Conservation (phyloP, 1,140 invertebrate genomes). For the Lordiphosa clarofinis region DNA sequence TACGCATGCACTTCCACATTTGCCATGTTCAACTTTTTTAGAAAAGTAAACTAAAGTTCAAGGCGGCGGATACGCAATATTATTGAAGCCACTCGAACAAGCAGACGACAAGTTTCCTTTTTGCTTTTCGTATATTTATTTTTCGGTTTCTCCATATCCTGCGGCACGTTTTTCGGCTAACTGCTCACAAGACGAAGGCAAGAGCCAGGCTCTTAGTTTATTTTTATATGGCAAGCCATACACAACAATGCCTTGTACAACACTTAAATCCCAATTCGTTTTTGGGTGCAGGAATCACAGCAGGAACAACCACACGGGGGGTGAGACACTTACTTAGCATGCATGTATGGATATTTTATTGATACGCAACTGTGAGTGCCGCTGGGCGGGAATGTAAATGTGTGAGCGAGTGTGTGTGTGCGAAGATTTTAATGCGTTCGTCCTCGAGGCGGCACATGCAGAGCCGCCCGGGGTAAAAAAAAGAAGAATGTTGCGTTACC, state of each 20-base stretch:
- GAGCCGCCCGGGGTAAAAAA: slow-evolving; percentile 13
- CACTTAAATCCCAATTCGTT: slow-evolving; percentile 77
- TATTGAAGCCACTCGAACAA: slow-evolving; percentile 29
- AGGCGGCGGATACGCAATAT: slow-evolving; percentile 61
- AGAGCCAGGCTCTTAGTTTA: slow-evolving; percentile 28
- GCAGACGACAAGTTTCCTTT: slow-evolving; percentile 37
- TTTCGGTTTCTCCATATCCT: slow-evolving; percentile 31
- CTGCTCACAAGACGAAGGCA: slow-evolving; percentile 34
- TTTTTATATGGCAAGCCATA: slow-evolving; percentile 49
- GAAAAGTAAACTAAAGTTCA: slow-evolving; percentile 25
- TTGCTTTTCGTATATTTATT: slow-evolving; percentile 12
- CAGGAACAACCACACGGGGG: slow-evolving; percentile 33
- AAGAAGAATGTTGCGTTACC: slow-evolving; percentile 26
- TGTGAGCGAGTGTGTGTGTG: slow-evolving; percentile 31
- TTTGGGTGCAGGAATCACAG: slow-evolving; percentile 65
- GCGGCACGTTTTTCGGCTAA: slow-evolving; percentile 53
- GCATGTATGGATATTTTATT: slow-evolving; percentile 78
- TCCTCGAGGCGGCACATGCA: slow-evolving; percentile 25
- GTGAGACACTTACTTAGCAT: slow-evolving; percentile 69
- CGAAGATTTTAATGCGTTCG: slow-evolving; percentile 69
- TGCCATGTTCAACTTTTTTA: not conserved
- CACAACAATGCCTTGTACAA: slow-evolving; percentile 65
- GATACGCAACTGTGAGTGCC: slow-evolving; percentile 63
- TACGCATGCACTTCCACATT: too few relatives aligned
- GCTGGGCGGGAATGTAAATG: slow-evolving; percentile 35